Percentiles rank a stretch among this genome's conserved stretches.
Evolutionary conservation across 2,797 vertebrate species (phyloP).

Genomic region (Trachurus trachurus): DNA sequence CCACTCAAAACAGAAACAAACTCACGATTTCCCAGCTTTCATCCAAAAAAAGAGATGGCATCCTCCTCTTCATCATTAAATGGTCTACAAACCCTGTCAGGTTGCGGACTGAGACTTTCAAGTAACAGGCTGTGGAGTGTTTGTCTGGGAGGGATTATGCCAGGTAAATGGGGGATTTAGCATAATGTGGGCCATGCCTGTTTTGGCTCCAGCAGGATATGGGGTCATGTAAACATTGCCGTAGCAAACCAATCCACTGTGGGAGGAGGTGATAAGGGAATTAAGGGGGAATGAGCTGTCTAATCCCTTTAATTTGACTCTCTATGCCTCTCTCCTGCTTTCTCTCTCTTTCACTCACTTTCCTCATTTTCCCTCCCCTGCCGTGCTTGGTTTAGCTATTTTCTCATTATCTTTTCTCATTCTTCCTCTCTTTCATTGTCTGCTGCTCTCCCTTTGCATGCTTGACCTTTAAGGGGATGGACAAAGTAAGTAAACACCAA

Average conservation of each 20-base stretch:
- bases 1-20: neutral
- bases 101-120: conserved; percentile 22
- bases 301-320: conserved; percentile 88
- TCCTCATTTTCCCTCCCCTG: conserved; percentile 22
- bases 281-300: conserved; percentile 81
- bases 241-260: conserved; percentile 82
- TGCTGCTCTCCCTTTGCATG: neutral
- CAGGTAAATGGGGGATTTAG: conserved; percentile 84
- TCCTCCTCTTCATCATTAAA: conserved; percentile 25
- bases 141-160: conserved; percentile 77
- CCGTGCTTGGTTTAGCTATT: conserved; percentile 23
- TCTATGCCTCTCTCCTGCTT: conserved; percentile 60
- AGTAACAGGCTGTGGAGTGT: conserved; percentile 54
- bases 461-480: conserved; percentile 45
- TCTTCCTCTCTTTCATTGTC: conserved; percentile 15
- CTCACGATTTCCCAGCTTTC: neutral
- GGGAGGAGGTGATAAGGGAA: conserved; percentile 86
- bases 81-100: neutral
- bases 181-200: conserved; percentile 82
- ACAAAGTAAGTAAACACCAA: neutral
- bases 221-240: conserved; percentile 82
- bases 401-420: conserved; percentile 22
- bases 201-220: conserved; percentile 74
- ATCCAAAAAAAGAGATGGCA: neutral
- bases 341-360: conserved; percentile 46